Conservation (phyloP, 2,888 invertebrate species). For the Pecten maximus region DNA sequence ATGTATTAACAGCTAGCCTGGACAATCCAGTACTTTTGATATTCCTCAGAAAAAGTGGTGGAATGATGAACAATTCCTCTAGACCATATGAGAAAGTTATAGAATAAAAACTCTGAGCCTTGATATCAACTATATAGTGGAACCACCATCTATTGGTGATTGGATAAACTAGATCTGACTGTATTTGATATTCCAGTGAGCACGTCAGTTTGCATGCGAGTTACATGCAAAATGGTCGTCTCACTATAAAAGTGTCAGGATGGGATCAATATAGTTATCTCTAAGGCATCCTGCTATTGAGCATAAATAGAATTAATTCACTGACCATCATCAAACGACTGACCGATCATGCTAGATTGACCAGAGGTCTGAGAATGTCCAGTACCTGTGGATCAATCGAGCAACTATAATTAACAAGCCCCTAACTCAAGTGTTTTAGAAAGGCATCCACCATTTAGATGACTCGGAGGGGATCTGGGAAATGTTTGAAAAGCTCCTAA, state of each 20-base stretch:
- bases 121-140: neutral
- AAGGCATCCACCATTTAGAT: neutral
- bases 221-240: neutral
- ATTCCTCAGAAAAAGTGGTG: too few relatives aligned
- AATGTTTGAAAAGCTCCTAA: neutral
- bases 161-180: neutral
- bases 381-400: conserved; percentile 33
- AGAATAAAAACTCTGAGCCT: too few relatives aligned
- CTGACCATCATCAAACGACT: neutral
- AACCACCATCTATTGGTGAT: neutral
- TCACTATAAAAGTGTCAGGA: neutral
- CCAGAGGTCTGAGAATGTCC: conserved; percentile 24
- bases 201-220: neutral
- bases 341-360: conserved; percentile 8
- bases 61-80: too few relatives aligned
- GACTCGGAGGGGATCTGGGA: conserved; percentile 23
- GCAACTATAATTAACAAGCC: neutral
- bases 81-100: too few relatives aligned
- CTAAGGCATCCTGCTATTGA: neutral
- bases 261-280: neutral
- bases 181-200: neutral
- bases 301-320: conserved; percentile 18
- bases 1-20: too few relatives aligned
- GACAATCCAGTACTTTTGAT: too few relatives aligned
- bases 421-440: conserved; percentile 27